Evolutionary conservation across 2,113 vertebrate species (phyloP).

Genomic region (Calidris pygmaea): DNA sequence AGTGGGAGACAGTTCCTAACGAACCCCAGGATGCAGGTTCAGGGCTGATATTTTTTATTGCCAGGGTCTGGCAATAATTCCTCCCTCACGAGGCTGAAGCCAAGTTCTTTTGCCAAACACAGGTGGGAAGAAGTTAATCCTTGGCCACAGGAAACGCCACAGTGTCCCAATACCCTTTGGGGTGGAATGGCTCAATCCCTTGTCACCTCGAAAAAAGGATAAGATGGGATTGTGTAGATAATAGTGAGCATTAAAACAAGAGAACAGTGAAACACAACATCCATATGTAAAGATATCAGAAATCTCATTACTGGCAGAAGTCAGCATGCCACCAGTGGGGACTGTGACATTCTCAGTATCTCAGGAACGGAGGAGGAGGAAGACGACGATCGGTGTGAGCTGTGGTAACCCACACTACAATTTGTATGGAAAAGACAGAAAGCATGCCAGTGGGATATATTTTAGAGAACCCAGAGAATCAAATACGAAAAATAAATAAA

Average conservation of each 20-base stretch:
- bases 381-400: background rate
- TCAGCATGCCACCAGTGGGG: background rate
- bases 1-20: background rate
- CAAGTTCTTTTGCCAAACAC: background rate
- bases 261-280: background rate
- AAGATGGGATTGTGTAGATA: background rate
- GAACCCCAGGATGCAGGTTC: background rate
- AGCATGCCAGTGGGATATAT: background rate
- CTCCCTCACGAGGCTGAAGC: background rate
- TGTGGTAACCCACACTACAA: background rate
- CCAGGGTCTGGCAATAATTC: background rate
- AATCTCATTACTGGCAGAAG: background rate
- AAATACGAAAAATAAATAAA: background rate
- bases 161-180: background rate
- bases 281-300: background rate
- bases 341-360: background rate
- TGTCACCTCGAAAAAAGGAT: background rate
- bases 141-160: background rate
- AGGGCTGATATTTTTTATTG: background rate
- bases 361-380: background rate
- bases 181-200: background rate
- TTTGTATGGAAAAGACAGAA: background rate
- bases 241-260: background rate
- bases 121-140: background rate
- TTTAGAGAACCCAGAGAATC: background rate